Conservation (phyloP, 37 sponge, comb jelly and placozoan species). For the Aplysina aerophoba region DNA sequence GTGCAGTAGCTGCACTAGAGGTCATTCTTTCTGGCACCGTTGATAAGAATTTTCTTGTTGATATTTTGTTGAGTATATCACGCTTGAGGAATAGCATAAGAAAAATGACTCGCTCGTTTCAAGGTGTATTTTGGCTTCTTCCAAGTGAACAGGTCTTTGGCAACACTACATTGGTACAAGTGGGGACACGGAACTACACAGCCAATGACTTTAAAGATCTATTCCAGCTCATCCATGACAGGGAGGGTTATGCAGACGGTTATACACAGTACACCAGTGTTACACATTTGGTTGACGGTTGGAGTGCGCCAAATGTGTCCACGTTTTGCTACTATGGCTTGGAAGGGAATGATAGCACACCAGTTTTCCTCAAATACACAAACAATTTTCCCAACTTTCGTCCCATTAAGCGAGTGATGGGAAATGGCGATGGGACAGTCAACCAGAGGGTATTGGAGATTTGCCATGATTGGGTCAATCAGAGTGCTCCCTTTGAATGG, state of each 20-base stretch:
- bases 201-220: slow-evolving; percentile 65
- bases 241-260: slow-evolving; percentile 30
- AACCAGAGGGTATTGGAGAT: slow-evolving; percentile 54
- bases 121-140: slow-evolving; percentile 19
- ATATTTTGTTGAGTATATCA: neutral
- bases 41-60: neutral
- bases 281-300: slow-evolving; percentile 29
- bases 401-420: neutral
- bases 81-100: too few relatives aligned
- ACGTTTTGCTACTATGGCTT: slow-evolving; percentile 72
- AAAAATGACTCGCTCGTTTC: neutral
- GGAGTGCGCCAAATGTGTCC: slow-evolving; percentile 56
- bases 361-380: too few relatives aligned
- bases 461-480: slow-evolving; percentile 64
- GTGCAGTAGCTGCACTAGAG: slow-evolving; percentile 8
- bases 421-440: slow-evolving; percentile 81
- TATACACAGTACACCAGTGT: slow-evolving; percentile 39
- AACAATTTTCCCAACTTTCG: neutral
- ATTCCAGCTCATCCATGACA: slow-evolving; percentile 26
- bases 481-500: too few relatives aligned
- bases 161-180: neutral
- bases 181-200: slow-evolving; percentile 63
- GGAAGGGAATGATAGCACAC: neutral
- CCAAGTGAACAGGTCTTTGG: slow-evolving; percentile 16
- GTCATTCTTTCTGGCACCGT: neutral